Evolutionary conservation across 2,888 invertebrate species (phyloP).

Genomic region (Troides oblongomaculatus): DNA sequence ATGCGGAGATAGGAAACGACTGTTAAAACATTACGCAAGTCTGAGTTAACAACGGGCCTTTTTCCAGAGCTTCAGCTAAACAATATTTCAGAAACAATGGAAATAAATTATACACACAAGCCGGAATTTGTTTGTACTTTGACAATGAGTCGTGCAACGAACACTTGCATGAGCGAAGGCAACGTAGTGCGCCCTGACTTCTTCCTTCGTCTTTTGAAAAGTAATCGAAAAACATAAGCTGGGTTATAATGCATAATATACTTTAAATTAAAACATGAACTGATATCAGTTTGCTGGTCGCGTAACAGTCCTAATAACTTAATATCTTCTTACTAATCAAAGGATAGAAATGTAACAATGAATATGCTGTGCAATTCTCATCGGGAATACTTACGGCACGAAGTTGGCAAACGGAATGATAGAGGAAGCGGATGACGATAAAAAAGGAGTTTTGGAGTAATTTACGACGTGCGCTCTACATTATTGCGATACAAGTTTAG

Average conservation of each 20-base stretch:
- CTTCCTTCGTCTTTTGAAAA: background rate
- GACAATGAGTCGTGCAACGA: slow-evolving; percentile 23
- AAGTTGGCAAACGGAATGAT: slow-evolving; percentile 24
- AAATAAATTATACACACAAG: slow-evolving; percentile 27
- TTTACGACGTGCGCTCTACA: slow-evolving; percentile 7
- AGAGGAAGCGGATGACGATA: slow-evolving; percentile 22
- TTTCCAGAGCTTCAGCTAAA: slow-evolving; percentile 25
- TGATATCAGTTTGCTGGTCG: too few relatives aligned
- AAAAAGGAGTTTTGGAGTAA: slow-evolving; percentile 20
- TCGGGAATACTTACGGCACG: slow-evolving; percentile 9
- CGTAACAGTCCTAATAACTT: background rate
- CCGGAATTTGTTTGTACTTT: slow-evolving; percentile 12
- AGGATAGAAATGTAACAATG: slow-evolving; percentile 7
- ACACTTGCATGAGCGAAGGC: background rate
- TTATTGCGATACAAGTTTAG: slow-evolving; percentile 19
- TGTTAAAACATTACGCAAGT: slow-evolving; percentile 27
- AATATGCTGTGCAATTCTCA: slow-evolving; percentile 9
- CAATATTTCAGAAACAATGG: slow-evolving; percentile 29
- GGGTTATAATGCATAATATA: background rate
- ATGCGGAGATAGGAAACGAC: slow-evolving; percentile 20
- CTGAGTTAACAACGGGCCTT: slow-evolving; percentile 29
- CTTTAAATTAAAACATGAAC: background rate
- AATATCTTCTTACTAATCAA: background rate
- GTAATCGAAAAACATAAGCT: background rate
- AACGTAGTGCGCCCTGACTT: background rate